A percentile compares a stretch with the other conserved stretches of the same genome.
These are phyloP conservation scores for Notodonta ziczac DNA, from an alignment of 2,888 invertebrate species.

Conservation along the genomic window DNA sequence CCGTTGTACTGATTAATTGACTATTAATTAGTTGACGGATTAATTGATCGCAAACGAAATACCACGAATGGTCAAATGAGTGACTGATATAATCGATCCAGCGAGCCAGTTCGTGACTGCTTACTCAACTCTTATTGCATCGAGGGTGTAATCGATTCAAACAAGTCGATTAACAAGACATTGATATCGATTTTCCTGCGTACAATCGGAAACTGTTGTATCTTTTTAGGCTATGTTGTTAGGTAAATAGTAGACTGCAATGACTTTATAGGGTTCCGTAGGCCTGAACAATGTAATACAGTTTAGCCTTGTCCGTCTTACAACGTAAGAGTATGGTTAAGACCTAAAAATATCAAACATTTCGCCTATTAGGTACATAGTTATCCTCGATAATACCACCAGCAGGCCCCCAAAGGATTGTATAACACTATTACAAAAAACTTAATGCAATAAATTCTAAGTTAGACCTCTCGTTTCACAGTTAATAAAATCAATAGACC, in stretches of 20 bases:
- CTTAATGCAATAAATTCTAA: conserved; percentile 56
- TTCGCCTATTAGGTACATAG: neutral
- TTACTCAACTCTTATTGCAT: conserved; percentile 32
- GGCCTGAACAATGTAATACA: no score
- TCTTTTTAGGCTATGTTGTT: neutral
- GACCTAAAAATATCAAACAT: no score
- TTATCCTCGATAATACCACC: neutral
- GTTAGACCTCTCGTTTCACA: conserved; percentile 72
- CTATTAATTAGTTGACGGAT: no score
- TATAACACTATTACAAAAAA: conserved; percentile 43
- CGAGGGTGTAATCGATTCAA: conserved; percentile 24
- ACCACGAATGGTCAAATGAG: conserved; percentile 9
- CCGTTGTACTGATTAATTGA: no score
- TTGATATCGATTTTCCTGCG: conserved; percentile 13
- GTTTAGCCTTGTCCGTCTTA: no score
- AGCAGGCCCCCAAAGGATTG: neutral
- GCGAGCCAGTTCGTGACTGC: conserved; percentile 15
- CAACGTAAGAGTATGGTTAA: no score
- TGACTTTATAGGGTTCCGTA: no score
- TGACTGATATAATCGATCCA: conserved; percentile 16
- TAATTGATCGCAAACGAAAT: conserved; percentile 2
- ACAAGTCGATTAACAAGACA: conserved; percentile 24
- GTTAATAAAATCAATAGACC: conserved; percentile 66
- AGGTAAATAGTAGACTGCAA: no score
- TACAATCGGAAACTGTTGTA: neutral